Percentiles rank a stretch among this genome's conserved stretches.
These are phyloP conservation scores for Haliclona indistincta DNA, from an alignment of 37 sponge, comb jelly and placozoan genomes.

Conservation along the genomic window DNA sequence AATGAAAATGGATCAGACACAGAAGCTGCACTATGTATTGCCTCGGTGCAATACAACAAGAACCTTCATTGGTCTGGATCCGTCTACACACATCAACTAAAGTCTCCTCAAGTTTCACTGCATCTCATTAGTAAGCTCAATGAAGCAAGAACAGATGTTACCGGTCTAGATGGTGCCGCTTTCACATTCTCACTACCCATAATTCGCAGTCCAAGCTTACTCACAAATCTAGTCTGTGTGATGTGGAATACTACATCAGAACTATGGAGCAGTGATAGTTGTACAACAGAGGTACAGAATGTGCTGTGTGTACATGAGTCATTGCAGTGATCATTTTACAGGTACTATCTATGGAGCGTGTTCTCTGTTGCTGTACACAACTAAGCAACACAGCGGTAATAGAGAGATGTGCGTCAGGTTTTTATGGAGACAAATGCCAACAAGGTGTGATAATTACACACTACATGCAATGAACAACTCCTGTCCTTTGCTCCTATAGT, in stretches of 20 bases:
- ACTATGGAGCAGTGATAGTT: slow-evolving; percentile 24
- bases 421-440: slow-evolving; percentile 5
- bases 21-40: no score
- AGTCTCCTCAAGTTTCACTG: slow-evolving; percentile 22
- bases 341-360: neutral
- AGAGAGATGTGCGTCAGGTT: neutral
- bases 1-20: no score
- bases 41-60: neutral
- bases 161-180: no score
- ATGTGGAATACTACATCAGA: slow-evolving; percentile 2
- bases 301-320: neutral
- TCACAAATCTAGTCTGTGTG: slow-evolving; percentile 35
- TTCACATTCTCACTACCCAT: no score
- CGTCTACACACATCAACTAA: slow-evolving; percentile 9
- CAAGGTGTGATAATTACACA: neutral
- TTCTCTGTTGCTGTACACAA: neutral
- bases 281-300: slow-evolving; percentile 15
- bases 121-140: slow-evolving; percentile 6
- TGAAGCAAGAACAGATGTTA: slow-evolving; percentile 5
- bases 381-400: neutral
- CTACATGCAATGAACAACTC: neutral
- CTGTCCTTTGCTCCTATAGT: slow-evolving; percentile 5
- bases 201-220: neutral
- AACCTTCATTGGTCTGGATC: slow-evolving; percentile 47
- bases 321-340: neutral